Conservation (phyloP, 92 coral and sea anemone species). For the Epizoanthus rinbou region DNA sequence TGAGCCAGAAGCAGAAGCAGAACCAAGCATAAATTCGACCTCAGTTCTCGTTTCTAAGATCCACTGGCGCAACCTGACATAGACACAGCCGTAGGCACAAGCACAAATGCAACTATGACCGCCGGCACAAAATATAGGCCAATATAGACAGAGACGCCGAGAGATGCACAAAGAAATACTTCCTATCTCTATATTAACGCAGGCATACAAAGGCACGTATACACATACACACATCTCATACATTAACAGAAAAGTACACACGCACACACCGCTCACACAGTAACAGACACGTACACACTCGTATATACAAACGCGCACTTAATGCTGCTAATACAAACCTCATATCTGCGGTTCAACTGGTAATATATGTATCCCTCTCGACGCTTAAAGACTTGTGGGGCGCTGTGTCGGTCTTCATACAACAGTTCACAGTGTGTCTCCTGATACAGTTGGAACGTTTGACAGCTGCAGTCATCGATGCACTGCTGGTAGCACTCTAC, state of each 20-base stretch:
- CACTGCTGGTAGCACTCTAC: slow-evolving; percentile 17
- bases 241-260: not conserved
- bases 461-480: slow-evolving; percentile 16
- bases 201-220: too few relatives aligned
- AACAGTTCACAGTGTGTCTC: not conserved
- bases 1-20: too few relatives aligned
- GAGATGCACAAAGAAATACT: too few relatives aligned
- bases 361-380: slow-evolving; percentile 17
- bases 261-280: not conserved
- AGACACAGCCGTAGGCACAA: too few relatives aligned
- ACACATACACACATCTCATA: too few relatives aligned
- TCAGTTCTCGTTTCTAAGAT: too few relatives aligned
- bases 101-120: too few relatives aligned
- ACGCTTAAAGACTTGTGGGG: slow-evolving; percentile 16
- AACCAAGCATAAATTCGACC: too few relatives aligned
- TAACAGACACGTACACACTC: not conserved
- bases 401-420: slow-evolving; percentile 18
- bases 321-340: not conserved
- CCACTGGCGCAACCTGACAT: too few relatives aligned
- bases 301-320: not conserved
- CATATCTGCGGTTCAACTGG: slow-evolving; percentile 1
- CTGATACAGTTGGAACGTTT: slow-evolving; percentile 4
- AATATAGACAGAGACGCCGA: too few relatives aligned
- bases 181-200: too few relatives aligned
- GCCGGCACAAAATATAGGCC: too few relatives aligned